These are phyloP conservation scores for Macquaria ambigua DNA, from an alignment of 2,113 vertebrate species.

Conservation along the genomic window DNA sequence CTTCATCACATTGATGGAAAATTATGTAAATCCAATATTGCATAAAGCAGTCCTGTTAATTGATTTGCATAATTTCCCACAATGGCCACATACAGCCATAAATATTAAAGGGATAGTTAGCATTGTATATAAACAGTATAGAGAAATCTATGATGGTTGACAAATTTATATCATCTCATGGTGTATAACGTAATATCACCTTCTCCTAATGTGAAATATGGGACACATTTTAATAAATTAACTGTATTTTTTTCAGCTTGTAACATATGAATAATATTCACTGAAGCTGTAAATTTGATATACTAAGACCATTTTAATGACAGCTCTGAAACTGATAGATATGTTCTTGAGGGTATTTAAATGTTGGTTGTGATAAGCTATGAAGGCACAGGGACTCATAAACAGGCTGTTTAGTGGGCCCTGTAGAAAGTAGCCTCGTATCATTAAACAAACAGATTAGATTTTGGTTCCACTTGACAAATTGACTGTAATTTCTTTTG, in stretches of 20 bases:
- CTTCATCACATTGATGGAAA: not conserved
- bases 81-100: not conserved
- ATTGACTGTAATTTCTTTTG: constrained; percentile 71
- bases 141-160: not conserved
- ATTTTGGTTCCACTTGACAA: constrained; percentile 77
- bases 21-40: not conserved
- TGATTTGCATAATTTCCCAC: not conserved
- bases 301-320: constrained; percentile 6
- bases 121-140: not conserved
- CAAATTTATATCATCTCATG: not conserved
- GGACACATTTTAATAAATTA: not conserved
- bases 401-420: constrained; percentile 51
- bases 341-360: constrained; percentile 45
- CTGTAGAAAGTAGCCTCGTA: constrained; percentile 51
- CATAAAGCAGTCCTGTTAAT: not conserved
- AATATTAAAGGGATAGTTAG: not conserved
- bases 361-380: constrained; percentile 52
- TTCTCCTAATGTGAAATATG: not conserved
- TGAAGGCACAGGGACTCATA: constrained; percentile 36
- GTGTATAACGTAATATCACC: not conserved
- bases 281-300: not conserved
- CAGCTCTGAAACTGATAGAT: constrained; percentile 17
- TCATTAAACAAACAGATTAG: constrained; percentile 78
- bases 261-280: not conserved
- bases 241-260: not conserved